These are phyloP conservation scores for Knipowitschia caucasica DNA, from an alignment of 2,797 vertebrate genomes.

Conservation along the genomic window DNA sequence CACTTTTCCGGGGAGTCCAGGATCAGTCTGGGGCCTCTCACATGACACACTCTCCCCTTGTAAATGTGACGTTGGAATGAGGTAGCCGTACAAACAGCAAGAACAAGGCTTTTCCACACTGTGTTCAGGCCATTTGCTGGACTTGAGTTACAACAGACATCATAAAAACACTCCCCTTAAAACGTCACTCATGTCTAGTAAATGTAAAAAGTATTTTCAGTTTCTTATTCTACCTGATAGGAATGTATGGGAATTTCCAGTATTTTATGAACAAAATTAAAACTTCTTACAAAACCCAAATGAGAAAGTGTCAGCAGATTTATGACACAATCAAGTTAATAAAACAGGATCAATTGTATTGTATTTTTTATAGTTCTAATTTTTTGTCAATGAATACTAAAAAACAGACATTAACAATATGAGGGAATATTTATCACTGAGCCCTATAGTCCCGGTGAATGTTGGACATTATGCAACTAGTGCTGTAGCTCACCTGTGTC, in stretches of 20 bases:
- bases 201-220: constrained; percentile 23
- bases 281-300: not conserved
- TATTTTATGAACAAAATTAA: not conserved
- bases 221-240: not conserved
- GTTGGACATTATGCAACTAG: too few species aligned
- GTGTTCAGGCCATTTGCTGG: constrained; percentile 37
- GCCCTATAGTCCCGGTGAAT: too few species aligned
- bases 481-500: too few species aligned
- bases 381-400: too few species aligned
- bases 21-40: constrained; percentile 33
- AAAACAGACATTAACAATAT: too few species aligned
- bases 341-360: not conserved
- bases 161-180: constrained; percentile 42
- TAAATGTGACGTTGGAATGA: constrained; percentile 21
- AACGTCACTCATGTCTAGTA: constrained; percentile 47
- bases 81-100: not conserved
- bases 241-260: constrained; percentile 1
- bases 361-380: too few species aligned
- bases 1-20: constrained; percentile 19
- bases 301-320: not conserved
- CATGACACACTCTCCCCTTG: constrained; percentile 46
- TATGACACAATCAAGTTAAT: not conserved
- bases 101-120: constrained; percentile 27
- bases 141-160: constrained; percentile 38
- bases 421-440: too few species aligned